Base-by-base conservation (phyloP, 2,113 vertebrate species). In the Pungitius pungitius region DNA sequence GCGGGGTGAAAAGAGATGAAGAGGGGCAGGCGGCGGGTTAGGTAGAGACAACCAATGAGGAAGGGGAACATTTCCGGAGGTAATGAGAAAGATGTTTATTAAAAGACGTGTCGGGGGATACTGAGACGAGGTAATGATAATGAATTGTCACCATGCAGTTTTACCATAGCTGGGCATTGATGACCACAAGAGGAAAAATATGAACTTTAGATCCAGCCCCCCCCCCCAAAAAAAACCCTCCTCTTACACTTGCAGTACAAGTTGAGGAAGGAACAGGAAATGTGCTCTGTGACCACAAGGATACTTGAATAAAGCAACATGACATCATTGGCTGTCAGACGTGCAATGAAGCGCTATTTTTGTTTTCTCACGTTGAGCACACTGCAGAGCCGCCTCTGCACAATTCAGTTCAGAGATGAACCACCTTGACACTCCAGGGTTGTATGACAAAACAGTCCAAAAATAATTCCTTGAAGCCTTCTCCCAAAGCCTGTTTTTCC, bases 291-390 rank as follows among this genome's bases (percentile, higher is more conserved):
- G 70, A 65, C 10, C 10, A 39, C 10, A 30, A 58, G 52, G 35
- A 49, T 8, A 20, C 52, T 42, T 20, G 33, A 73, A 73, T 80
- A 78, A n/a, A 76, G 45, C 78, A 66, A 18, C 56, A 55, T 35
- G 55, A 57, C 26, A 69, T 68, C 75, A 87, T 72, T 72, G 51
- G n/a, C 37, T 72, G 68, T 65, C 58, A 77, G 65, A 51, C 60
- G 63, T 42, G 37, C 63, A 80, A 47, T 52, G 12, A 61, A 57
- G 17, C 37, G 60, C 81, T 81, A 77, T 78, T 83, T 86, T 61
- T 70, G 70, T 75, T 76, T 85, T 79, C 66, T 70, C 61, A 70
- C 43, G 69, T 65, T 70, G 64, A 65, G 69, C 73, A 40, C 59
- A 60, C 40, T 57, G 75, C 64, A 37, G 63, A 73, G 35, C n/a